Percentiles rank a stretch among this genome's conserved stretches.
Conservation (phyloP, 2,113 vertebrate species). For the Sebastes schlegelii region DNA sequence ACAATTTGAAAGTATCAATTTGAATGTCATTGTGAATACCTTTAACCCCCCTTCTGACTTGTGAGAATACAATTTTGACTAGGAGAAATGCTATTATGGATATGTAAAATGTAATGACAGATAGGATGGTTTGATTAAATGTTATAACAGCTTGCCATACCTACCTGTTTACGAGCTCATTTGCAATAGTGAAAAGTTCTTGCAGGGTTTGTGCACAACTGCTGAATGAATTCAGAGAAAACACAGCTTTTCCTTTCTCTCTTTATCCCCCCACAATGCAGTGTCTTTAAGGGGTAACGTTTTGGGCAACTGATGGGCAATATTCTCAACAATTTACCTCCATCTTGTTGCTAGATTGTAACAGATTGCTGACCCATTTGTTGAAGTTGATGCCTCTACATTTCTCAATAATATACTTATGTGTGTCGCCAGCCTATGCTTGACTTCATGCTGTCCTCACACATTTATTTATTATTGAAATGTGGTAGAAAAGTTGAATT, state of each 20-base stretch:
- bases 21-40: too few relatives aligned
- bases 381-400: neutral
- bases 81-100: too few relatives aligned
- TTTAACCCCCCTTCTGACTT: too few relatives aligned
- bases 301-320: neutral
- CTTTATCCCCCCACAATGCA: neutral
- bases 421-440: neutral
- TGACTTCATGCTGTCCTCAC: neutral
- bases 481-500: neutral
- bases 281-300: neutral
- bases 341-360: neutral
- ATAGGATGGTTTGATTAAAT: too few relatives aligned
- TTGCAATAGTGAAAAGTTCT: neutral
- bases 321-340: neutral
- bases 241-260: neutral
- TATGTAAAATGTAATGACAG: too few relatives aligned
- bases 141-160: too few relatives aligned
- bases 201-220: neutral
- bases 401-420: neutral
- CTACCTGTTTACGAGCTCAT: neutral
- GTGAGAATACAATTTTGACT: too few relatives aligned
- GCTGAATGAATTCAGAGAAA: neutral
- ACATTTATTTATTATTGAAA: neutral
- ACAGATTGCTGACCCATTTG: neutral
- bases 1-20: too few relatives aligned